Evolutionary conservation across 2,113 vertebrate species (phyloP).

Genomic region (Hemibates koningsi): DNA sequence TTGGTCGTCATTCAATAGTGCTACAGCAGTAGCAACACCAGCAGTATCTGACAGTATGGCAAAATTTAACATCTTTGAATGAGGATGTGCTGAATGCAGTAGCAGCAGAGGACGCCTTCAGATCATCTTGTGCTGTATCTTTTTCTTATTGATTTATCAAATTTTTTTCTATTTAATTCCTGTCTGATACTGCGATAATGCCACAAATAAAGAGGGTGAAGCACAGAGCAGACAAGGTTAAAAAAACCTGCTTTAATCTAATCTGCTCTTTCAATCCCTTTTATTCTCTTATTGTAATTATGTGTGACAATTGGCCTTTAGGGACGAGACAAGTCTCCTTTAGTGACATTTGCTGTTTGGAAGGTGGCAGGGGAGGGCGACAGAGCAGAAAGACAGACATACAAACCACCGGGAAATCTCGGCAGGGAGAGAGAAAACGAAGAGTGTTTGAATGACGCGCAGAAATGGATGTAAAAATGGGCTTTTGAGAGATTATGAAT

Average conservation of each 20-base stretch:
- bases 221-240: background rate
- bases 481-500: conserved; percentile 59
- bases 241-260: background rate
- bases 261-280: conserved; percentile 35
- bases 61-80: background rate
- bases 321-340: conserved; percentile 24
- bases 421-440: background rate
- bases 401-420: background rate
- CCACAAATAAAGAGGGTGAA: background rate
- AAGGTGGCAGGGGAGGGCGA: background rate
- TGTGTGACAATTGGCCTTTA: conserved; percentile 36
- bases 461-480: conserved; percentile 53
- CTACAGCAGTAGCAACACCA: background rate
- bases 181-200: background rate
- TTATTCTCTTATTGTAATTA: conserved; percentile 48
- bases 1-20: background rate
- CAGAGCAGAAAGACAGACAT: background rate
- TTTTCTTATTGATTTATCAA: background rate
- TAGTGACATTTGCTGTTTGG: conserved; percentile 4
- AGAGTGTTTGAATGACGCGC: conserved; percentile 21
- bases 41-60: background rate
- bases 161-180: background rate
- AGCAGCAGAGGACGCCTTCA: background rate
- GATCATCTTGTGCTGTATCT: background rate
- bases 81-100: background rate